Evolutionary conservation across 2,113 vertebrate genomes (phyloP), one percentile per base, ranked within the genome.

Genomic region (Mirza zaza): DNA sequence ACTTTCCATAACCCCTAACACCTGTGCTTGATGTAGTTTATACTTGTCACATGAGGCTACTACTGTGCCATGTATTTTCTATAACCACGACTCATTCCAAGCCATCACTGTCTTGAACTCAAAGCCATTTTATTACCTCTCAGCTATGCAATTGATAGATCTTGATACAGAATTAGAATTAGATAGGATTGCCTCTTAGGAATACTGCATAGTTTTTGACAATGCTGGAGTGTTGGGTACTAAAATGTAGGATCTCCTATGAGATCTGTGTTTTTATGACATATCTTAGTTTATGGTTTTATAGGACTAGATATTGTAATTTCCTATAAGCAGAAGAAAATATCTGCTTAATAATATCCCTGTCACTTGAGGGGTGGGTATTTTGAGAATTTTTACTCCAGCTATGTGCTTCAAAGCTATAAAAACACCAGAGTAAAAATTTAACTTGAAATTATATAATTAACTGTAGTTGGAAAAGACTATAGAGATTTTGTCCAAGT

Each of bases 351-450:
- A n/a, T 79, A 57, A 39, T 75, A 79, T 67, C 21, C 39, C 59
- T 68, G 61, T 71, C 68, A 85, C 32, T 84, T 81, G 20, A 59
- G 59, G 32, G 79, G 9, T 87, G 21, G 1, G 7, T 89, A 86
- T 77, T 93, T 48, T 93, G 23, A 70, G 7, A 91, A 93, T 93
- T 92, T 93, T 85, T 77, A 92, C 77, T 79, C 20, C 14, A 95
- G n/a, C 68, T 91, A n/a, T 57, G 52, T 90, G 45, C 42, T 82
- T 96, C 76, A 75, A 39, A 57, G 52, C 48, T 55, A 59, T 65
- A 93, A 96, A 94, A 9, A 71, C 45, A 81, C 0, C 75, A 14
- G 13, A 57, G 8, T 39, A 88, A 65, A 76, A 81, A 45, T 79
- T 84, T 91, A 79, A 63, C 36, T 84, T 92, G 50, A 81, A 93